A percentile compares a stretch with the other conserved stretches of the same genome.
Evolutionary conservation across 2,797 vertebrate species (phyloP).

Genomic region (Mus minutoides): DNA sequence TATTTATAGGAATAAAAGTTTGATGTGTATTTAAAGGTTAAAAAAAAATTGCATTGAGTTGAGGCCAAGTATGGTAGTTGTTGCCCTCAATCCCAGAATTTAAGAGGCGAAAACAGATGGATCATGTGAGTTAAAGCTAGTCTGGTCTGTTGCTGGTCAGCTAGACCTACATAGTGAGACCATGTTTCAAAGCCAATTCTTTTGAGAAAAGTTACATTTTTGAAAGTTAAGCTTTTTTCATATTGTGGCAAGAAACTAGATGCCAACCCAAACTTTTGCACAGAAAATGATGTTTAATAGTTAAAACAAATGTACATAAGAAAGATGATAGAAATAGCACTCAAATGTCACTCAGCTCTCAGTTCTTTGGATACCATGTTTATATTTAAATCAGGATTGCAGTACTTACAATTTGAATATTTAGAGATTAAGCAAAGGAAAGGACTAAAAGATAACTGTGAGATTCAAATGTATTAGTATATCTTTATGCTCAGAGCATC

Average conservation of each 20-base stretch:
- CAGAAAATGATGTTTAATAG: constrained; percentile 40
- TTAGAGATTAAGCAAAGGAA: constrained; percentile 60
- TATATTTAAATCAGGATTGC: constrained; percentile 37
- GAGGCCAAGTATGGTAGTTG: not conserved
- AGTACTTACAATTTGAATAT: constrained; percentile 55
- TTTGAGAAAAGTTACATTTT: not conserved
- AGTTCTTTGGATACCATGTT: constrained; percentile 14
- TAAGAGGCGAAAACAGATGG: not conserved
- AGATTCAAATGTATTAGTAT: constrained; percentile 35
- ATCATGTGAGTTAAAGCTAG: not conserved
- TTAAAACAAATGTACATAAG: constrained; percentile 11
- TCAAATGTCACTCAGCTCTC: not conserved
- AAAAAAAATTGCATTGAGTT: not conserved
- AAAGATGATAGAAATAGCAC: not conserved
- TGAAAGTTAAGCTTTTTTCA: constrained; percentile 41
- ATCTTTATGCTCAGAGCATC: constrained; percentile 37
- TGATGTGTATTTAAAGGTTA: too few species aligned
- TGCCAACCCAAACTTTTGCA: constrained; percentile 28
- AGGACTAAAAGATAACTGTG: constrained; percentile 32
- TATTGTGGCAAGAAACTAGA: constrained; percentile 5
- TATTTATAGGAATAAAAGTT: too few species aligned
- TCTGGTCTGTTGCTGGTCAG: not conserved
- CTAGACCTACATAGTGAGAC: not conserved
- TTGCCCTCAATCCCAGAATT: not conserved
- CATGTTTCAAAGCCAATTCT: not conserved